Evolutionary conservation across 2,113 vertebrate genomes (phyloP).

Genomic region (Mus pahari): DNA sequence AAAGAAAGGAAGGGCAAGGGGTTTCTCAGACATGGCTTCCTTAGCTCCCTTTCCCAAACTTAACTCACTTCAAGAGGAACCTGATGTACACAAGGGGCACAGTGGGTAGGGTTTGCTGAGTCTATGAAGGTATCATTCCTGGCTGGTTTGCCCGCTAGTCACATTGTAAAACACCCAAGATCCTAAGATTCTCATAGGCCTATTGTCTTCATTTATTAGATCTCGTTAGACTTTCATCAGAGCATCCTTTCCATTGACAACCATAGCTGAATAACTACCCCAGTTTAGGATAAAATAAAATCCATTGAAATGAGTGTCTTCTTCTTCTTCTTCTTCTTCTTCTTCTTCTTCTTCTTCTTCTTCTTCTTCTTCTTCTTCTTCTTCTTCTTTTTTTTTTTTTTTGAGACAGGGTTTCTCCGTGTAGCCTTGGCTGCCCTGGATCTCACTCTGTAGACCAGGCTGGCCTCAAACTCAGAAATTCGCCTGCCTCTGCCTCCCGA

Average conservation of each 20-base stretch:
- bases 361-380: no score
- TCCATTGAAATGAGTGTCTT: conserved; percentile 5
- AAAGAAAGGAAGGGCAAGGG: neutral
- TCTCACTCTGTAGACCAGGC: no score
- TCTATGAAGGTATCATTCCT: neutral
- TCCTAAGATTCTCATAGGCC: conserved; percentile 12
- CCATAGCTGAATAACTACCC: neutral
- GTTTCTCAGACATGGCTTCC: conserved; percentile 30
- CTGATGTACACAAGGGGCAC: neutral
- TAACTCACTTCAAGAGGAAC: conserved; percentile 1
- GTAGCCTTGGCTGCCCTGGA: no score
- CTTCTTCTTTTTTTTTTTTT: no score
- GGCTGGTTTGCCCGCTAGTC: neutral
- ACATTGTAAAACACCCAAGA: neutral
- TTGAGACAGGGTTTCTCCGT: no score
- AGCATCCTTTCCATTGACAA: conserved; percentile 51
- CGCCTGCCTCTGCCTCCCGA: no score
- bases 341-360: no score
- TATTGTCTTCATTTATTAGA: conserved; percentile 13
- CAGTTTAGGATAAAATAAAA: conserved; percentile 64
- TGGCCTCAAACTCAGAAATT: no score
- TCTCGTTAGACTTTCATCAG: conserved; percentile 44
- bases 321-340: no score
- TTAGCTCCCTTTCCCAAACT: neutral
- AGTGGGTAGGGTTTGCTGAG: neutral